These are phyloP conservation scores for Allobates femoralis DNA, from an alignment of 2,797 vertebrate species.

Conservation along the genomic window DNA sequence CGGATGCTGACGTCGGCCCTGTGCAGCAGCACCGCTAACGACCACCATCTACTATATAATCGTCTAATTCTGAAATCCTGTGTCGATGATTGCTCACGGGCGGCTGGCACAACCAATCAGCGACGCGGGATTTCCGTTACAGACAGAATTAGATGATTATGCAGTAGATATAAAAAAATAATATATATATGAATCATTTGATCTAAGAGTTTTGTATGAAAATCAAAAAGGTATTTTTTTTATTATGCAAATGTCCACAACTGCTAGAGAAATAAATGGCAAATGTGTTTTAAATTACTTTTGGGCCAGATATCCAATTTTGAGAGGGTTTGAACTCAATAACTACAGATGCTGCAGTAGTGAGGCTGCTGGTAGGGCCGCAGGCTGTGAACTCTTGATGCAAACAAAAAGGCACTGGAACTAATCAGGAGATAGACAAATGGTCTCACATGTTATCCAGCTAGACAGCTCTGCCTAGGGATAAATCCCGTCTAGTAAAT, in stretches of 20 bases:
- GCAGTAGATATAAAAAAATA: too few species aligned
- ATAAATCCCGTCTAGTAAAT: constrained; percentile 28
- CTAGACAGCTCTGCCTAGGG: constrained; percentile 15
- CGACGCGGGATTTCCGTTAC: too few species aligned
- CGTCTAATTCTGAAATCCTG: too few species aligned
- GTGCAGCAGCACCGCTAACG: too few species aligned
- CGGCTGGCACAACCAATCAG: too few species aligned
- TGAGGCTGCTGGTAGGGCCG: not conserved
- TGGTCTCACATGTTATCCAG: constrained; percentile 15
- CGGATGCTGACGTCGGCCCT: too few species aligned
- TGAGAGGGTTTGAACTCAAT: not conserved
- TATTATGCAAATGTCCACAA: not conserved
- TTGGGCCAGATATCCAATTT: not conserved
- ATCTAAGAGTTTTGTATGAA: not conserved
- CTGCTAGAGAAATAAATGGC: not conserved
- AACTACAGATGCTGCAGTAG: not conserved
- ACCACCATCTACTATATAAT: too few species aligned
- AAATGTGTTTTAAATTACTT: not conserved
- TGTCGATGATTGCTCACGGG: too few species aligned
- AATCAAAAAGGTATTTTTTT: not conserved
- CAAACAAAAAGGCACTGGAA: not conserved
- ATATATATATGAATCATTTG: not conserved
- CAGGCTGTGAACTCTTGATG: constrained; percentile 7
- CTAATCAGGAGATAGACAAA: constrained; percentile 31
- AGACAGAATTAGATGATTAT: too few species aligned